These are phyloP conservation scores for Caerostris darwini DNA, from an alignment of 1,140 invertebrate species.

Conservation along the genomic window DNA sequence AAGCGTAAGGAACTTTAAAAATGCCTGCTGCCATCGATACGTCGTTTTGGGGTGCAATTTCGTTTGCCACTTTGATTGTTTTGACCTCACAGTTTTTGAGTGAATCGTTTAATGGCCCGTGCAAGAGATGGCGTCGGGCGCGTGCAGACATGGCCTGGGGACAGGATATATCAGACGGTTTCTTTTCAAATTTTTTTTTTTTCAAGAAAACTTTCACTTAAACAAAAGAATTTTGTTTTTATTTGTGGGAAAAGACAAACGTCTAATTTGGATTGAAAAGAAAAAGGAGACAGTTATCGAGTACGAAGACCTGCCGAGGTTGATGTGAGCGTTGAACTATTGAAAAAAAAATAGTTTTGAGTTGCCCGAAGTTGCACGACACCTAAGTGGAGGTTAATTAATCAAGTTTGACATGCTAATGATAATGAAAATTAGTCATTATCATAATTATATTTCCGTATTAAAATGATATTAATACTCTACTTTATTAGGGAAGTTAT, in stretches of 20 bases:
- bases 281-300: no score
- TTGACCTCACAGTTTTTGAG: background rate
- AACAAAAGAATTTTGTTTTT: background rate
- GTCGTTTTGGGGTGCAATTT: background rate
- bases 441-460: no score
- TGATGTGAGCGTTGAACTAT: no score
- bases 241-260: background rate
- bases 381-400: no score
- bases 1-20: background rate
- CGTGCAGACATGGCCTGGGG: conserved; percentile 3
- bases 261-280: background rate
- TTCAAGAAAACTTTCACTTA: background rate
- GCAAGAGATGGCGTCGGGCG: background rate
- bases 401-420: no score
- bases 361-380: no score
- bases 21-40: background rate
- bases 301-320: no score
- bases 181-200: background rate
- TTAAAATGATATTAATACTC: no score
- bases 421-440: no score
- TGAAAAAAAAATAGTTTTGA: no score
- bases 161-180: background rate
- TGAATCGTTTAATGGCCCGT: conserved; percentile 10
- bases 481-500: no score
- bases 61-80: background rate